These are phyloP conservation scores for Drosophila histrio DNA, from an alignment of 2,888 invertebrate species.

Conservation along the genomic window DNA sequence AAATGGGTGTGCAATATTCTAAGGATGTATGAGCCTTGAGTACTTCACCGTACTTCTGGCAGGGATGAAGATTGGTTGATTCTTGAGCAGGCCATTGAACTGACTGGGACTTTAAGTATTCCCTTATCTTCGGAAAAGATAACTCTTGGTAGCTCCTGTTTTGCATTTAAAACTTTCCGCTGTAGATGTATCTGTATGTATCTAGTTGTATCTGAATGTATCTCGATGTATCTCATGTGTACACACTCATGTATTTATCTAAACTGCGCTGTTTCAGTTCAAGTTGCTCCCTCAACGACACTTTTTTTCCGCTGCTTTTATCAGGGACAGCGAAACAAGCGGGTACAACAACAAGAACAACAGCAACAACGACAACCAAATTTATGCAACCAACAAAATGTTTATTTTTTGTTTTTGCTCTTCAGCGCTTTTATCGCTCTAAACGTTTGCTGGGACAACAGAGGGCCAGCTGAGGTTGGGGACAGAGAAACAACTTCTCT, in stretches of 20 bases:
- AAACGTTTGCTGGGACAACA: conserved; percentile 45
- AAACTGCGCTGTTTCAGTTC: conserved; percentile 49
- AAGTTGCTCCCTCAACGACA: conserved; percentile 74
- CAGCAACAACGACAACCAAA: conserved; percentile 37
- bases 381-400: conserved; percentile 76
- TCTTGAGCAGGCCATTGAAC: conserved; percentile 43
- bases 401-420: conserved; percentile 34
- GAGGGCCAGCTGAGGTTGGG: conserved; percentile 17
- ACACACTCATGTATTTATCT: conserved; percentile 27
- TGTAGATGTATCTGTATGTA: neutral
- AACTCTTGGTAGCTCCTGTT: neutral
- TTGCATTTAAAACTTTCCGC: conserved; percentile 6
- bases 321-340: conserved; percentile 46
- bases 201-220: conserved; percentile 8
- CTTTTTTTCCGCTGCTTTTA: conserved; percentile 68
- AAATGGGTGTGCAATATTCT: conserved; percentile 35
- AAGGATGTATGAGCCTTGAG: neutral
- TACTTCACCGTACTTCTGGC: neutral
- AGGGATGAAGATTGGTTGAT: conserved; percentile 24
- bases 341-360: conserved; percentile 23
- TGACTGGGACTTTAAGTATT: neutral
- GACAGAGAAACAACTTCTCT: conserved; percentile 8
- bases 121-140: neutral
- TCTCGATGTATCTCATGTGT: conserved; percentile 11
- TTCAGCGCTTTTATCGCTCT: conserved; percentile 62